These are phyloP conservation scores for Ibidorhyncha struthersii DNA, from an alignment of 2,113 vertebrate species.

Conservation along the genomic window DNA sequence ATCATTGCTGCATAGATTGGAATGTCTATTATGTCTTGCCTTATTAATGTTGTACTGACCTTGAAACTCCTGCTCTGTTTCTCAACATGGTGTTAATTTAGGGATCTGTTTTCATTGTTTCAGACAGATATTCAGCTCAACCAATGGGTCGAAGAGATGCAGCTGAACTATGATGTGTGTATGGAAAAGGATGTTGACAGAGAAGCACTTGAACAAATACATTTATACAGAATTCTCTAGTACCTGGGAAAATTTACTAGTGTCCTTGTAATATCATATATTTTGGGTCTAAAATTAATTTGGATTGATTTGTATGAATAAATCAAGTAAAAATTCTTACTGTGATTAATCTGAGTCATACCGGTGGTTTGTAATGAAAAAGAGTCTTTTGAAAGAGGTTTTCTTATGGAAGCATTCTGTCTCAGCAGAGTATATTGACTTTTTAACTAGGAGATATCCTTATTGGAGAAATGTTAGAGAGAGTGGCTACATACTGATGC, in stretches of 20 bases:
- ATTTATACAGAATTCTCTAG: constrained; percentile 88
- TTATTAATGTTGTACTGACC: neutral
- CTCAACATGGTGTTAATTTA: constrained; percentile 22
- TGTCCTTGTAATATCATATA: neutral
- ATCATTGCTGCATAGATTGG: neutral
- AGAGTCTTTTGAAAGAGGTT: neutral
- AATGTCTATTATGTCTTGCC: neutral
- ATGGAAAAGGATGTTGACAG: constrained; percentile 79
- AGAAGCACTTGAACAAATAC: constrained; percentile 86
- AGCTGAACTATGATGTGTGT: constrained; percentile 78
- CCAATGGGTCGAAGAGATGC: constrained; percentile 87
- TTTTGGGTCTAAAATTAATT: neutral
- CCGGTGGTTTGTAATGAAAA: neutral
- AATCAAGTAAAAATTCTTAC: neutral
- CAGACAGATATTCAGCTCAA: constrained; percentile 73
- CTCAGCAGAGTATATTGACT: neutral
- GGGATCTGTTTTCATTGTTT: constrained; percentile 45
- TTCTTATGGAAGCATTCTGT: neutral
- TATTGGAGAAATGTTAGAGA: neutral
- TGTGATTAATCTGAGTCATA: neutral
- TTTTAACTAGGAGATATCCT: neutral
- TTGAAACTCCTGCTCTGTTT: neutral
- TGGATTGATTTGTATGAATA: constrained; percentile 12
- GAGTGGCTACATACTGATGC: neutral
- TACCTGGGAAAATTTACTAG: neutral